Base-by-base conservation (phyloP, 2,113 vertebrate species). In the Sinocyclocheilus anophthalmus region DNA sequence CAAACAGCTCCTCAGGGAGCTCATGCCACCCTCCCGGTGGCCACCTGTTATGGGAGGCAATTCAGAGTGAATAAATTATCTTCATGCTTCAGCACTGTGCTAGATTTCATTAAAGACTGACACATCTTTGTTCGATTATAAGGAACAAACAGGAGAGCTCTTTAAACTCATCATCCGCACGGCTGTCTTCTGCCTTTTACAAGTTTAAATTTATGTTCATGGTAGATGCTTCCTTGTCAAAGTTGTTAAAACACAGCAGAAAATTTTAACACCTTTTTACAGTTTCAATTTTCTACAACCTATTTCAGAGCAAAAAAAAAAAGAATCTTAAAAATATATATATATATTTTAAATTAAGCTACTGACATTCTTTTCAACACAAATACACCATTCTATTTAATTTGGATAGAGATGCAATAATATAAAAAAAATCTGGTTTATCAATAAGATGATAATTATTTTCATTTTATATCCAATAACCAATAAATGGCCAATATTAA, bases 21-120 rank as follows among this genome's bases (percentile, higher is more conserved):
- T 18, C n/a, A 48, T 45, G 79, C 59, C 59, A 48, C 26, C 78
- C 33, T 80, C 55, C 33, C 7, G 22, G 10, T 63, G 33, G 55
- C 50, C 76, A 57, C 10, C 10, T 78, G 50, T 57, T 78, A 78
- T 78, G 50, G 16, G 16, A 78, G 76, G 45, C 53, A 79, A 79
- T 39, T 59, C 53, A 22, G 50, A 39, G 53, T 59, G 53, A 37
- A 59, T 61, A 63, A 39, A 80, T 80, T 14, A 80, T 63, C 22
- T 80, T 80, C 57, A 63, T n/a, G 16, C 55, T 80, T 63, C 33
- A 80, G 57, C 77, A 80, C 20, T 61, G 53, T 63, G 77, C 55
- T 39, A 57, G 30, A 80, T 80, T 80, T 80, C 77, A 80, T 80
- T 61, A 42, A 61, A 80, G 30, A 59, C 22, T 61, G 77, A 63